These are phyloP conservation scores for Microtus ochrogaster DNA, from an alignment of 2,113 vertebrate genomes.

Conservation along the genomic window DNA sequence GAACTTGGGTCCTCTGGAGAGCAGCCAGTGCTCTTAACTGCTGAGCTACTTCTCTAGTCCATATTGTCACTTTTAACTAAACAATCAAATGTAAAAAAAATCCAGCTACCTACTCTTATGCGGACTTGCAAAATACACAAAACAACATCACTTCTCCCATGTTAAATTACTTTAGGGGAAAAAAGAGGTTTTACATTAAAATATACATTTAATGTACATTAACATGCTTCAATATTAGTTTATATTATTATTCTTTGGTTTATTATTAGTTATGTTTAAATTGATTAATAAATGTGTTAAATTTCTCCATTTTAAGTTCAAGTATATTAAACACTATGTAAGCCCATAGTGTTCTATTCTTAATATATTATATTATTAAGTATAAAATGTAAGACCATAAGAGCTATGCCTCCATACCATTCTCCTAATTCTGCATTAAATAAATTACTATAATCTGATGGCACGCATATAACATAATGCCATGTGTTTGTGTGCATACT, in stretches of 20 bases:
- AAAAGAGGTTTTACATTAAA: constrained; percentile 6
- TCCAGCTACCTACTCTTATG: constrained; percentile 21
- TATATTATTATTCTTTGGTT: neutral
- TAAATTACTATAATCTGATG: neutral
- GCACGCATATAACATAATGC: neutral
- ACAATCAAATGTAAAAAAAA: constrained; percentile 31
- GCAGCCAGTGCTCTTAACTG: neutral
- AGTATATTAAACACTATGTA: neutral
- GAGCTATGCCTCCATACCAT: neutral
- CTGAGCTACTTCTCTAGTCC: neutral
- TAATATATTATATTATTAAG: neutral
- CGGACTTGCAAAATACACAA: neutral
- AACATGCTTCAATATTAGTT: neutral
- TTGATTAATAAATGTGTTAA: neutral
- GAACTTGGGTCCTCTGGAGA: neutral
- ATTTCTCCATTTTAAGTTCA: constrained; percentile 37
- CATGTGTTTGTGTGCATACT: neutral
- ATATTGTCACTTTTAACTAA: neutral
- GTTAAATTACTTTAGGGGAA: neutral
- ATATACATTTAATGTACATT: neutral
- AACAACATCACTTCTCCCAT: neutral
- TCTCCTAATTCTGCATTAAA: constrained; percentile 32
- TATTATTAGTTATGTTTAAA: constrained; percentile 15
- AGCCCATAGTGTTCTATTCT: neutral
- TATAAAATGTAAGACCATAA: neutral